Percentiles rank a stretch among this genome's conserved stretches.
Conservation (phyloP, 2,113 vertebrate genomes). For the Nerophis ophidion region DNA sequence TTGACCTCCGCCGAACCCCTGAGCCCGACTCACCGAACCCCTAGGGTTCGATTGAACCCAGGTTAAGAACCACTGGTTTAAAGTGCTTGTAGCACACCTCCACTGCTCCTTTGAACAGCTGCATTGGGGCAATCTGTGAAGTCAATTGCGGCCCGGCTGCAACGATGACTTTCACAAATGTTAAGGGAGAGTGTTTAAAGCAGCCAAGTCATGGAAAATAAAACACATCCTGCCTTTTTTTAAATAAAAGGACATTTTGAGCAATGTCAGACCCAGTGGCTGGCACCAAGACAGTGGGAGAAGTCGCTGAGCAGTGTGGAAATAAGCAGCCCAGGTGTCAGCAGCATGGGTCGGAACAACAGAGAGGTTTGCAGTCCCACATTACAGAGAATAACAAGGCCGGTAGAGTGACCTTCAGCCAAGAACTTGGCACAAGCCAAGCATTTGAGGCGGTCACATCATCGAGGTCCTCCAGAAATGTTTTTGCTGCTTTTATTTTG, state of each 20-base stretch:
- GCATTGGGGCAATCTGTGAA: not conserved
- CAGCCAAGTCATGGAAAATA: not conserved
- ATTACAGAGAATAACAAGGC: constrained; percentile 30
- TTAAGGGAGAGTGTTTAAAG: not conserved
- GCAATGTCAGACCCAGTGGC: not conserved
- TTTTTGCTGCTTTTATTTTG: not conserved
- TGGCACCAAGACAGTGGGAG: constrained; percentile 30
- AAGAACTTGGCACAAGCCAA: not conserved
- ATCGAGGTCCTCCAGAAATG: not conserved
- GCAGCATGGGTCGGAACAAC: constrained; percentile 31
- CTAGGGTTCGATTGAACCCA: too few species aligned
- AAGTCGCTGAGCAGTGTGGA: constrained; percentile 19
- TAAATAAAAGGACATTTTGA: constrained; percentile 30
- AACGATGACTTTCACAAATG: constrained; percentile 5
- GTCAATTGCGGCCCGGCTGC: not conserved
- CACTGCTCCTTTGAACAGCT: not conserved
- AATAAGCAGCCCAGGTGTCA: constrained; percentile 27
- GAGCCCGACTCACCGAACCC: too few species aligned
- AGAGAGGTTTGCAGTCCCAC: constrained; percentile 23
- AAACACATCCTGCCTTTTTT: not conserved
- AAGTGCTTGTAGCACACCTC: too few species aligned
- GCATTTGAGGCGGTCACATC: not conserved
- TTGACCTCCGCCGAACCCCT: too few species aligned
- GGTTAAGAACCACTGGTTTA: too few species aligned
- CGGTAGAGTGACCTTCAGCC: constrained; percentile 10